Percentiles rank a stretch among this genome's conserved stretches.
Conservation (phyloP, 2,797 vertebrate genomes). For the Lycodopsis pacificus region DNA sequence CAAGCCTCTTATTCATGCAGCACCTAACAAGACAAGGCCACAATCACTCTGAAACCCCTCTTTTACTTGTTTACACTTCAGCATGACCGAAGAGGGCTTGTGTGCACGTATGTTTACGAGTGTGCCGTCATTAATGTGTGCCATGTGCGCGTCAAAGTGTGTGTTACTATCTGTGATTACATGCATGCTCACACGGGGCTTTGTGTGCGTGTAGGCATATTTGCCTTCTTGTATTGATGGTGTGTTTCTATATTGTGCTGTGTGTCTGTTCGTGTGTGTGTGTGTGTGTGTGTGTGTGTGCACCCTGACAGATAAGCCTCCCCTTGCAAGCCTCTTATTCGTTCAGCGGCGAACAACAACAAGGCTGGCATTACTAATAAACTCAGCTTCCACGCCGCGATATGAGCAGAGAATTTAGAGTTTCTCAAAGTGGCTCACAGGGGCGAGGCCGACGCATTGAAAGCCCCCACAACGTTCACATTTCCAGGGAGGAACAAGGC, state of each 20-base stretch:
- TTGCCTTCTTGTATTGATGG: constrained; percentile 45
- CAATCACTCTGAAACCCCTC: constrained; percentile 47
- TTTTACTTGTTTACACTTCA: constrained; percentile 58
- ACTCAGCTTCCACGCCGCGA: constrained; percentile 56
- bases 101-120: constrained; percentile 29
- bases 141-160: background rate
- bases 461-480: constrained; percentile 32
- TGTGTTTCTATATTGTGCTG: constrained; percentile 18
- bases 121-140: constrained; percentile 8
- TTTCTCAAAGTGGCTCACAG: constrained; percentile 52
- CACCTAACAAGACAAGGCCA: constrained; percentile 62
- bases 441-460: constrained; percentile 17
- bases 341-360: constrained; percentile 65
- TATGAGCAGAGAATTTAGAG: constrained; percentile 54
- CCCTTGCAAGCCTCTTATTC: constrained; percentile 72
- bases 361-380: constrained; percentile 78
- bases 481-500: constrained; percentile 10
- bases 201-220: constrained; percentile 27
- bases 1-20: constrained; percentile 67
- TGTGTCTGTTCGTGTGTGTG: background rate
- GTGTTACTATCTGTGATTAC: constrained; percentile 32
- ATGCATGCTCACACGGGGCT: constrained; percentile 28
- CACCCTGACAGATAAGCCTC: constrained; percentile 72
- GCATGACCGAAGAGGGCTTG: constrained; percentile 30
- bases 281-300: constrained; percentile 46